phyloP scores from a whole-genome alignment of 2,888 invertebrate genomes.

The Philonicus albiceps region DNA sequence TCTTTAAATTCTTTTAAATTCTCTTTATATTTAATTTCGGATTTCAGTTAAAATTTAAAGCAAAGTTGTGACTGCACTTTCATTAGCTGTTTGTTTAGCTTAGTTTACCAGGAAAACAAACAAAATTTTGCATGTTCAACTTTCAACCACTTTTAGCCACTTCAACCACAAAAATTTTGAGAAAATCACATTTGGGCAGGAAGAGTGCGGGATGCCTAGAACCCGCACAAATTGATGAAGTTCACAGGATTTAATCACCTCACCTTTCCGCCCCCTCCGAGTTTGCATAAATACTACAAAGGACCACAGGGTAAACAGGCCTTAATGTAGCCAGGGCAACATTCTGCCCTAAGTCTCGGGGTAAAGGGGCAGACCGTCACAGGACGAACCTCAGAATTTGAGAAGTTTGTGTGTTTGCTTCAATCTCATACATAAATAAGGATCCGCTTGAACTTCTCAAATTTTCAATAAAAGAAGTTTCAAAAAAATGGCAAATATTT shows the following conservation, averaged over 20 bases:
- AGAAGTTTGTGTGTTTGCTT: background rate
- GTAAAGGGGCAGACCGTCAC: background rate
- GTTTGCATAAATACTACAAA: background rate
- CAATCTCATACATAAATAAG: constrained; percentile 5
- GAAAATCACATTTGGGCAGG: background rate
- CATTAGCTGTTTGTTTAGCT: background rate
- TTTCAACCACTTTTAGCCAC: background rate
- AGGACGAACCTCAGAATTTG: background rate
- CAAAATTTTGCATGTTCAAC: background rate
- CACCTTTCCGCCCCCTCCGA: background rate
- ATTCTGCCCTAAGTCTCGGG: background rate
- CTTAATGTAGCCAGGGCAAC: background rate
- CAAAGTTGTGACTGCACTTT: background rate
- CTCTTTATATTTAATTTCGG: background rate
- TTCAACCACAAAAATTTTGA: background rate
- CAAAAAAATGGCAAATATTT: constrained; percentile 17
- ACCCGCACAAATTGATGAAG: background rate
- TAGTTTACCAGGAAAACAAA: background rate
- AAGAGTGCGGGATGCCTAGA: background rate
- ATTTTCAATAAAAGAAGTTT: background rate
- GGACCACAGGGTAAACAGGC: background rate
- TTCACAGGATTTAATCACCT: background rate
- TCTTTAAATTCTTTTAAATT: background rate
- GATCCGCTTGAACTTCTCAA: background rate
- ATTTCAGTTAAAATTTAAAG: background rate